Conservation (phyloP, 2,113 vertebrate species). For the Ascaphus truei region DNA sequence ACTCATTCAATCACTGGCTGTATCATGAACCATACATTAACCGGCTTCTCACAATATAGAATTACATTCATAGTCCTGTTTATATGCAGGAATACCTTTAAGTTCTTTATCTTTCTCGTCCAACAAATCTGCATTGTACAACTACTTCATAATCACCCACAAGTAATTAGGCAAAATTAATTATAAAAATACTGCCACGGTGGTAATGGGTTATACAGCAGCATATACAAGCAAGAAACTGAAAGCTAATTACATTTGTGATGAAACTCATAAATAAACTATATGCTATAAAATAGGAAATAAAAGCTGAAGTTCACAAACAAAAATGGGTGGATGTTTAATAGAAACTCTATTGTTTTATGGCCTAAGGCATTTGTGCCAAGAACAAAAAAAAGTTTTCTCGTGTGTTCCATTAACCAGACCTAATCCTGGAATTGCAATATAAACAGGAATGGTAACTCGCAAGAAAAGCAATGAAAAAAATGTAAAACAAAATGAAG, state of each 20-base stretch:
- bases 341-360: constrained; percentile 26
- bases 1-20: no score
- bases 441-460: not conserved
- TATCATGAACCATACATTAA: no score
- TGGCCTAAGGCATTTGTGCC: not conserved
- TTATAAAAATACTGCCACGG: constrained; percentile 11
- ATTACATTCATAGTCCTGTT: no score
- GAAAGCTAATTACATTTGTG: constrained; percentile 30
- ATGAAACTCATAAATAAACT: constrained; percentile 30
- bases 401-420: constrained; percentile 5
- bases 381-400: not conserved
- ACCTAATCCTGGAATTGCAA: not conserved
- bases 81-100: no score
- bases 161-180: constrained; percentile 16
- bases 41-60: no score
- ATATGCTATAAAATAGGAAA: constrained; percentile 17
- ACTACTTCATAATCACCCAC: not conserved
- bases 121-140: no score
- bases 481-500: not conserved
- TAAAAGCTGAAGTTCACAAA: constrained; percentile 17
- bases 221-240: not conserved
- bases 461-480: not conserved
- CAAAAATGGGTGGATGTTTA: constrained; percentile 11
- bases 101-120: no score
- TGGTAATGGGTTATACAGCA: not conserved